Evolutionary conservation across 2,797 vertebrate genomes (phyloP).

Genomic region (Lophura swinhoii): DNA sequence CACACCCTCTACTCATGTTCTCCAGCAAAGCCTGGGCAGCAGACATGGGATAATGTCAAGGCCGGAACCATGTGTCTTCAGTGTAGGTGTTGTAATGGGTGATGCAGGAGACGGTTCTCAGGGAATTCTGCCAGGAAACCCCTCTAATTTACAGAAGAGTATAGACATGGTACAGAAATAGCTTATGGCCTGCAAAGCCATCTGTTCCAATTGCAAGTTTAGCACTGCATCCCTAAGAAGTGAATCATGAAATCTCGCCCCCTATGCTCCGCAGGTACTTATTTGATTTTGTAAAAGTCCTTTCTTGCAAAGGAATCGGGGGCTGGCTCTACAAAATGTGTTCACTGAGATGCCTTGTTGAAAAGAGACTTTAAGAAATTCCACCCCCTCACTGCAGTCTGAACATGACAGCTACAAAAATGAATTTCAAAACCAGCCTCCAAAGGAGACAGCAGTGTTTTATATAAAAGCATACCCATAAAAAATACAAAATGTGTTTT

Average conservation of each 20-base stretch:
- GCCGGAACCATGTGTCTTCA: background rate
- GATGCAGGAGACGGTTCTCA: background rate
- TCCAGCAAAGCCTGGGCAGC: background rate
- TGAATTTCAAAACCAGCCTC: background rate
- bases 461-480: background rate
- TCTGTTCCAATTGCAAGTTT: constrained; percentile 12
- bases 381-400: background rate
- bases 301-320: background rate
- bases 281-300: background rate
- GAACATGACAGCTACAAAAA: background rate
- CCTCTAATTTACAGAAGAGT: background rate
- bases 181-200: background rate
- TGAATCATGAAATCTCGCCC: background rate
- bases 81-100: background rate
- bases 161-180: background rate
- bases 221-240: background rate
- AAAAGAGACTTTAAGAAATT: constrained; percentile 23
- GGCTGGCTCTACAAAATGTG: background rate
- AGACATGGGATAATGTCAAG: background rate
- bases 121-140: background rate
- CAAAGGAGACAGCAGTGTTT: background rate
- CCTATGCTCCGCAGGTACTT: background rate
- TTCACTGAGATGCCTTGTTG: background rate
- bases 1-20: accelerated
- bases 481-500: background rate